Evolutionary conservation across 1,140 invertebrate genomes (phyloP), one percentile per base, ranked within the genome.

Genomic region (Dysdera silvatica): DNA sequence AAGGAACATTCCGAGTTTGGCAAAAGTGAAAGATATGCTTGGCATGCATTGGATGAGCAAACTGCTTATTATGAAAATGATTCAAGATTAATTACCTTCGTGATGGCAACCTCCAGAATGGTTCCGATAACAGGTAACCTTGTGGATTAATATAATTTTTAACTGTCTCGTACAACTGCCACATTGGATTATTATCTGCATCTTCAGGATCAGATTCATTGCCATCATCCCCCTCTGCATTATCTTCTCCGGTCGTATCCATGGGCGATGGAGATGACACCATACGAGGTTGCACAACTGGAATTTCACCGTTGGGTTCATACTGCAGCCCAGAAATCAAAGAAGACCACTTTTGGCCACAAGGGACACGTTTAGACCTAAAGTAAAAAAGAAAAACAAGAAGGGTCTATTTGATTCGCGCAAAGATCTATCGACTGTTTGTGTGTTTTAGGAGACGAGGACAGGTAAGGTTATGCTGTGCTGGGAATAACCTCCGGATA

Each of bases 21-120:
- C n/a, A n/a, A n/a, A n/a, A n/a, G n/a, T n/a, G n/a, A n/a, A n/a
- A n/a, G n/a, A n/a, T n/a, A n/a, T n/a, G n/a, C n/a, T n/a, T n/a
- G n/a, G n/a, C n/a, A n/a, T n/a, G n/a, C n/a, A n/a, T n/a, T n/a
- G n/a, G n/a, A n/a, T n/a, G n/a, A n/a, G n/a, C n/a, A n/a, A n/a
- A n/a, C n/a, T n/a, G n/a, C n/a, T n/a, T n/a, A n/a, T n/a, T n/a
- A n/a, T n/a, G n/a, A n/a, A n/a, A n/a, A n/a, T n/a, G n/a, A n/a
- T 51, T 51, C 7, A 51, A 24, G 20, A 3, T 14, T 3, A 62
- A 31, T 31, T 28, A 81, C 80, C 75, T 77, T 73, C 75, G 88
- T 14, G 89, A 91, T 3, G 95, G 95, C 53, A 99, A 78, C 72
- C 90, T 90, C 82, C 90, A 86, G 76, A 98, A 94, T 16, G 91